Evolutionary conservation across 2,888 invertebrate genomes (phyloP).

Genomic region (Euzophera pinguis): DNA sequence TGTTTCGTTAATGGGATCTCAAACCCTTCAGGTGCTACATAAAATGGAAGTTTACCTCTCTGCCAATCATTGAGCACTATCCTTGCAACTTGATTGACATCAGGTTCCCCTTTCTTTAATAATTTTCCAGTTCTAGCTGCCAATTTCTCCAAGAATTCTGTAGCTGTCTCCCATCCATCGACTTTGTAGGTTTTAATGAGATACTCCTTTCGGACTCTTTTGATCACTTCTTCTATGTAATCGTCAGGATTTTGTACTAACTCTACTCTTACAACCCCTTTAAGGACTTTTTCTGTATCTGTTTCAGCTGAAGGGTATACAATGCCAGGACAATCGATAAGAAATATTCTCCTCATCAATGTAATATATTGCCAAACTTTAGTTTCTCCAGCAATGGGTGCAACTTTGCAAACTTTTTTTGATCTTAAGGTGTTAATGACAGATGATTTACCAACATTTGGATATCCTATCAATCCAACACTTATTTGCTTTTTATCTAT

Average conservation of each 20-base stretch:
- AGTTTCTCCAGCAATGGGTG: slow-evolving; percentile 98
- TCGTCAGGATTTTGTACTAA: slow-evolving; percentile 96
- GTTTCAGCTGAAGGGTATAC: slow-evolving; percentile 98
- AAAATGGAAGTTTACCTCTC: slow-evolving; percentile 97
- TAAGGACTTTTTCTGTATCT: slow-evolving; percentile 96
- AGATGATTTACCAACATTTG: slow-evolving; percentile 99
- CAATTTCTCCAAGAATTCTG: slow-evolving; percentile 95
- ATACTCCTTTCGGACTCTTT: slow-evolving; percentile 93
- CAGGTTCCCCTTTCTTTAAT: slow-evolving; percentile 98
- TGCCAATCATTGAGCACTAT: slow-evolving; percentile 99
- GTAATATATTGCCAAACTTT: slow-evolving; percentile 99
- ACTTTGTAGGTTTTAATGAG: slow-evolving; percentile 94
- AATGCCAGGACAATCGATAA: slow-evolving; percentile 99
- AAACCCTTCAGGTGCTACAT: slow-evolving; percentile 91
- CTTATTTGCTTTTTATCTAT: slow-evolving; percentile 98
- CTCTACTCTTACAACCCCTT: slow-evolving; percentile 98
- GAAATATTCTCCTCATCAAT: slow-evolving; percentile 96
- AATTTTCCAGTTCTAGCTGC: slow-evolving; percentile 93
- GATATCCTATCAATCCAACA: slow-evolving; percentile 99
- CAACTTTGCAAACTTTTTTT: slow-evolving; percentile 99
- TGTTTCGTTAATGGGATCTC: slow-evolving; percentile 82
- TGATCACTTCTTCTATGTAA: slow-evolving; percentile 92
- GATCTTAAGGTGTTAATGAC: slow-evolving; percentile 97
- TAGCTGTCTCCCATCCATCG: slow-evolving; percentile 87
- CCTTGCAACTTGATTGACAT: slow-evolving; percentile 91